phyloP scores from a whole-genome alignment of 2,113 vertebrate species.

The Cromileptes altivelis region DNA sequence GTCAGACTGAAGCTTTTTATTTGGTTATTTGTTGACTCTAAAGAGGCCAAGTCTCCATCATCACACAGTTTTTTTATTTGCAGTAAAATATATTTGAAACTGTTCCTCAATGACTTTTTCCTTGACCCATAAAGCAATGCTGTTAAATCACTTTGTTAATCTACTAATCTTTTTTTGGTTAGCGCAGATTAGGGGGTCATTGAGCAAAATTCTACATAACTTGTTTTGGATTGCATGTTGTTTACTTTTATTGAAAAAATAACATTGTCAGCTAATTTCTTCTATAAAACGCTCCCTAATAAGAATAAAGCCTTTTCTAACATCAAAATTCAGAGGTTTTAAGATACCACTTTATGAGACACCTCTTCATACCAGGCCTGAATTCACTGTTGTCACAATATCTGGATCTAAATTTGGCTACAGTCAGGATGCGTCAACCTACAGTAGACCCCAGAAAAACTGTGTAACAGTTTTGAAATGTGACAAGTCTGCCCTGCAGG shows the following conservation, averaged over 20 bases:
- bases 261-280: not conserved
- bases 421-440: constrained; percentile 35
- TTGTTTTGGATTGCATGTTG: not conserved
- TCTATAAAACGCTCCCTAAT: not conserved
- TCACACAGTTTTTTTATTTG: not conserved
- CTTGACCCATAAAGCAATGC: not conserved
- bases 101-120: not conserved
- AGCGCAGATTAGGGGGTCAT: not conserved
- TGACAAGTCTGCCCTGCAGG: constrained; percentile 55
- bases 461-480: constrained; percentile 23
- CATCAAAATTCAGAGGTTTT: not conserved
- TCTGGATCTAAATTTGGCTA: constrained; percentile 44
- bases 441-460: constrained; percentile 27
- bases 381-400: not conserved
- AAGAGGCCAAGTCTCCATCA: not conserved
- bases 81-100: not conserved
- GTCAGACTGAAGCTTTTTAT: not conserved
- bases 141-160: too few species aligned
- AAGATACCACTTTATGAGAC: not conserved
- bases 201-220: not conserved
- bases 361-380: not conserved
- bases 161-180: not conserved
- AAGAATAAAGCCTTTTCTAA: not conserved
- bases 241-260: not conserved
- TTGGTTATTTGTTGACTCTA: not conserved